Base-by-base conservation (phyloP, 2,797 vertebrate genomes). In the Pantherophis vulpinus region DNA sequence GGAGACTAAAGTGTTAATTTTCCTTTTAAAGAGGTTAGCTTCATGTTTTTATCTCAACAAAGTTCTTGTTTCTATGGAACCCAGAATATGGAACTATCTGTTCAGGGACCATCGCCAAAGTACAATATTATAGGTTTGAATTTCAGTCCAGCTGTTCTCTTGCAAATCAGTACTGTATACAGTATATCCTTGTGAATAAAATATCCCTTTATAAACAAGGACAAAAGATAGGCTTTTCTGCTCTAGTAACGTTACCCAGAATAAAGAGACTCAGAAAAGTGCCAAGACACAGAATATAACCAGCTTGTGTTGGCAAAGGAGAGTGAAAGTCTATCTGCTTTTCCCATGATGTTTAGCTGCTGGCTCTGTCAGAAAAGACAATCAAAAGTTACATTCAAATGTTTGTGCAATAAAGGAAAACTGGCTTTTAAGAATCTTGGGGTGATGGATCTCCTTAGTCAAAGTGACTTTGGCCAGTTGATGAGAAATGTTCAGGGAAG, bases 181-280 rank as follows among this genome's bases (percentile, higher is more conserved):
- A 96, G 96, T 97, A 96, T 97, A 97, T 96, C 95, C 95, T 96
- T 96, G 96, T 96, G 96, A 94, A 95, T 97, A 97, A 97, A 96
- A 97, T 97, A 96, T 96, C 96, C 95, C 92, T 97, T 97, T 97
- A 96, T 96, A 97, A 95, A 95, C 95, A 96, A 96, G 96, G 96
- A 97, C 96, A 97, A 97, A 97, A 97, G 95, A 96, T 97, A 96
- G 1, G 95, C 96, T 96, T 97, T 95, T 95, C 88, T 92, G 95
- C 95, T 97, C 95, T 96, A 96, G 95, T 96, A 97, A 95, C 95
- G 94, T 96, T 96, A 94, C 95, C 97, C 95, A 93, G 96, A 97
- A 97, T 97, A 97, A 97, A 97, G 96, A 96, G 96, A 95, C 95
- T 96, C 96, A 96, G 96, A 96, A 96, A 97, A 95, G 95, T 94